Conservation (phyloP, 2,113 vertebrate genomes). For the Brienomyrus brachyistius region DNA sequence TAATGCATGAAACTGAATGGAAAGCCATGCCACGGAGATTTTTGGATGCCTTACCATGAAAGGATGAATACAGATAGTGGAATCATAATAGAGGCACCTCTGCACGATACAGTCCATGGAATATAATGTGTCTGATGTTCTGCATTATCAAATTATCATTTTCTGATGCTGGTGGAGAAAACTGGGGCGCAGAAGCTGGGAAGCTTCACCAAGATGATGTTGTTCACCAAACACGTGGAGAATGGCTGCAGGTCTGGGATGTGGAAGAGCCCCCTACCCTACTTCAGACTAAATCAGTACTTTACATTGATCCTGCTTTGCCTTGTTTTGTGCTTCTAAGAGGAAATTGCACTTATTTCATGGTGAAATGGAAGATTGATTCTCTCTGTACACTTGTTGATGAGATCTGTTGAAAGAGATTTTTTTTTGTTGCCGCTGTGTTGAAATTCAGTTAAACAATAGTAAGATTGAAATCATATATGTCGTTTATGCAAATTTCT, state of each 20-base stretch:
- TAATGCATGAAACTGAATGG: neutral
- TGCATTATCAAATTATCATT: neutral
- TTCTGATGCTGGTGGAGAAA: neutral
- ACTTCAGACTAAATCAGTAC: neutral
- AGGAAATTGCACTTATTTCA: neutral
- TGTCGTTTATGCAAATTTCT: neutral
- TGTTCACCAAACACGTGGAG: neutral
- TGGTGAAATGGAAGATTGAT: neutral
- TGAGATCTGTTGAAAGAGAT: neutral
- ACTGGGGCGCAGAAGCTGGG: neutral
- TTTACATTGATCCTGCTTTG: neutral
- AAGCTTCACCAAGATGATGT: neutral
- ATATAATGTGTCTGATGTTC: neutral
- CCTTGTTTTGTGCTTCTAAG: neutral
- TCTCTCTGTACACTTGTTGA: neutral
- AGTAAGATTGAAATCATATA: neutral
- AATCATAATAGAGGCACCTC: neutral
- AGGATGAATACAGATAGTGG: neutral
- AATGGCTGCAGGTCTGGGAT: neutral
- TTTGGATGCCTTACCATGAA: neutral
- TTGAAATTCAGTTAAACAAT: neutral
- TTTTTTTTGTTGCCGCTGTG: neutral
- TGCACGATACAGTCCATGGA: neutral
- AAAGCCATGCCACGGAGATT: neutral
- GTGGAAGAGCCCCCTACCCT: neutral